Conservation (phyloP, 2,113 vertebrate species). For the Odocoileus hemionus region DNA sequence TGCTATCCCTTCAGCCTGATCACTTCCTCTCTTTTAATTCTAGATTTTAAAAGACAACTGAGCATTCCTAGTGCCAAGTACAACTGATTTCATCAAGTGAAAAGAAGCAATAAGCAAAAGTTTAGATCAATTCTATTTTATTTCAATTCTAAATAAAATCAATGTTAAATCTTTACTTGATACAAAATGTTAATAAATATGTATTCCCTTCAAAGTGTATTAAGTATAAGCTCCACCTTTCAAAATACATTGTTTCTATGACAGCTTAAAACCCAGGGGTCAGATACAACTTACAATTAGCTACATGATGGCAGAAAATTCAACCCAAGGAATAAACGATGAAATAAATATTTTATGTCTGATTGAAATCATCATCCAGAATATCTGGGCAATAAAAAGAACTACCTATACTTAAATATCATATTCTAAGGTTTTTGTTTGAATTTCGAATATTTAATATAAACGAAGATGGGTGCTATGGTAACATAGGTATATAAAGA, state of each 20-base stretch:
- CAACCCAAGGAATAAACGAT: neutral
- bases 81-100: neutral
- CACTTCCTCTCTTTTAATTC: neutral
- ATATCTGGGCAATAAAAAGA: neutral
- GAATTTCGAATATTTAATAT: slow-evolving; percentile 10
- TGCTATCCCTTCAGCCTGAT: neutral
- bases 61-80: neutral
- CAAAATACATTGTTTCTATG: slow-evolving; percentile 15
- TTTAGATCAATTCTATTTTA: neutral
- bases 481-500: neutral
- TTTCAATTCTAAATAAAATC: slow-evolving; percentile 18
- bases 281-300: neutral
- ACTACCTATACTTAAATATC: neutral
- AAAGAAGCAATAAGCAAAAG: neutral
- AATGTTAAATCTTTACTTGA: neutral
- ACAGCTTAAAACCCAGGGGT: neutral
- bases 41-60: neutral
- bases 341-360: neutral
- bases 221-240: neutral
- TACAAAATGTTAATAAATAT: neutral
- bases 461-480: neutral
- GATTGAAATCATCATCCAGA: neutral
- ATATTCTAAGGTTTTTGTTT: neutral
- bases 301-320: neutral
- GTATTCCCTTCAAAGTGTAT: neutral